A percentile compares a stretch with the other conserved stretches of the same genome.
Conservation (phyloP, 1,140 invertebrate species). For the Drosophila ogumai region DNA sequence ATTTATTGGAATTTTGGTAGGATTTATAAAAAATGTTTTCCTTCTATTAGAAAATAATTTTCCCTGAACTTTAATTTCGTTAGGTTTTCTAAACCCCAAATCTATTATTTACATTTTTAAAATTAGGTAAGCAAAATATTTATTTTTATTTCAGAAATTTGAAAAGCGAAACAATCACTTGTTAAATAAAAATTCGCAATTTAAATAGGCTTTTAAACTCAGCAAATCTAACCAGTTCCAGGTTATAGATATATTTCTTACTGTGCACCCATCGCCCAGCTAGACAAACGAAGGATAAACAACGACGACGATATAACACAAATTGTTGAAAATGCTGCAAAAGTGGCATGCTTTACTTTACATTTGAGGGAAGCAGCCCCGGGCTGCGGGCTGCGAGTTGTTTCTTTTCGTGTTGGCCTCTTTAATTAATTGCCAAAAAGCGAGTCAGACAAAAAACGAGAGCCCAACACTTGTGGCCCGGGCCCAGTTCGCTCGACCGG, state of each 20-base stretch:
- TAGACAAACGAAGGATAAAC: slow-evolving; percentile 73
- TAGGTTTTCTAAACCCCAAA: no score
- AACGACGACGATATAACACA: slow-evolving; percentile 64
- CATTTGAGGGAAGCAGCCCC: slow-evolving; percentile 33
- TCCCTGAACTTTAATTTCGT: no score
- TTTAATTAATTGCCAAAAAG: slow-evolving; percentile 82
- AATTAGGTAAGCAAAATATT: no score
- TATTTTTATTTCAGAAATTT: no score
- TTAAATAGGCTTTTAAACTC: not conserved
- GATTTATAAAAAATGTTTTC: not conserved
- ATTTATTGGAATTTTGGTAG: no score
- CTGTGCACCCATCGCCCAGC: slow-evolving; percentile 14
- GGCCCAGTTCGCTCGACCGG: slow-evolving; percentile 50
- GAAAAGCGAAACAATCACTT: no score
- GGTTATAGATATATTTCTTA: not conserved
- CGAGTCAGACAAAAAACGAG: slow-evolving; percentile 61
- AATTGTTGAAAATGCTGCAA: slow-evolving; percentile 74
- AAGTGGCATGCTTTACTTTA: slow-evolving; percentile 55
- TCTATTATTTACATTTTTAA: no score
- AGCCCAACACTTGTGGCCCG: slow-evolving; percentile 67
- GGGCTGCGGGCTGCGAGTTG: slow-evolving; percentile 6
- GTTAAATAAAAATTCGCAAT: no score
- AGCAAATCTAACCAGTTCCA: no score
- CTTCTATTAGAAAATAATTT: no score
- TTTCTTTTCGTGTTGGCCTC: slow-evolving; percentile 63